phyloP scores from a whole-genome alignment of 1,140 invertebrate genomes.

The Colletes latitarsis region DNA sequence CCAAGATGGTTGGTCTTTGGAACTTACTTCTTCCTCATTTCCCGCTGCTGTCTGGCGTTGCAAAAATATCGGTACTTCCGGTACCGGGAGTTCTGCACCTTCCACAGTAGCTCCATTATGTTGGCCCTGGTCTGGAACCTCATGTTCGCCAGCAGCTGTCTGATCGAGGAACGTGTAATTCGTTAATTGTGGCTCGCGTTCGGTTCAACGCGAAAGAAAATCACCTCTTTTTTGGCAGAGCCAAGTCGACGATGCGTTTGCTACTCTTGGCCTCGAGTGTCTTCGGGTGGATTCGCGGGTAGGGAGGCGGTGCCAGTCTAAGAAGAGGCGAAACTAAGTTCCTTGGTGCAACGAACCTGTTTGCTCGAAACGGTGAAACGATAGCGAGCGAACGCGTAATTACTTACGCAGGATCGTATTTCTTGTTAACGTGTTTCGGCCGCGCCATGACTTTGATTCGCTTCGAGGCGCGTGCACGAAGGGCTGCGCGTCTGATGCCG shows the following conservation, averaged over 20 bases:
- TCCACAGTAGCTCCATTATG: slow-evolving; percentile 54
- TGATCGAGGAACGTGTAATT: slow-evolving; percentile 14
- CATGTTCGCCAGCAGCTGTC: slow-evolving; percentile 45
- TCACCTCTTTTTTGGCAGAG: slow-evolving; percentile 66
- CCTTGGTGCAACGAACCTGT: neutral
- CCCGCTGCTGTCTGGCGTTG: slow-evolving; percentile 65
- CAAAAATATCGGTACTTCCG: slow-evolving; percentile 73
- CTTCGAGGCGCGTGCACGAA: slow-evolving; percentile 64
- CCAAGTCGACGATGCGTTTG: slow-evolving; percentile 68
- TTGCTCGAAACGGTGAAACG: too few species aligned
- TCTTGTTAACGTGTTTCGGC: slow-evolving; percentile 69
- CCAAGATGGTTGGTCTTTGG: too few species aligned
- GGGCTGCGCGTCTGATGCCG: slow-evolving; percentile 56
- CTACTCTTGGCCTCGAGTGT: slow-evolving; percentile 59
- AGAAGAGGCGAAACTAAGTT: slow-evolving; percentile 44
- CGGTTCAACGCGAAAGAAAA: neutral
- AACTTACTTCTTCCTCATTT: slow-evolving; percentile 35
- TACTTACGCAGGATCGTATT: slow-evolving; percentile 70
- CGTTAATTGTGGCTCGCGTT: neutral
- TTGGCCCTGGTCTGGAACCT: slow-evolving; percentile 39
- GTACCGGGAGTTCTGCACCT: slow-evolving; percentile 69
- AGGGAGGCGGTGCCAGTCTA: slow-evolving; percentile 56
- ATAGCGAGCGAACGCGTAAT: neutral
- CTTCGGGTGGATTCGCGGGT: slow-evolving; percentile 54
- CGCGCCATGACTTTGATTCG: slow-evolving; percentile 73